Conservation (phyloP, 2,888 invertebrate species). For the Dasysyrphus albostriatus region DNA sequence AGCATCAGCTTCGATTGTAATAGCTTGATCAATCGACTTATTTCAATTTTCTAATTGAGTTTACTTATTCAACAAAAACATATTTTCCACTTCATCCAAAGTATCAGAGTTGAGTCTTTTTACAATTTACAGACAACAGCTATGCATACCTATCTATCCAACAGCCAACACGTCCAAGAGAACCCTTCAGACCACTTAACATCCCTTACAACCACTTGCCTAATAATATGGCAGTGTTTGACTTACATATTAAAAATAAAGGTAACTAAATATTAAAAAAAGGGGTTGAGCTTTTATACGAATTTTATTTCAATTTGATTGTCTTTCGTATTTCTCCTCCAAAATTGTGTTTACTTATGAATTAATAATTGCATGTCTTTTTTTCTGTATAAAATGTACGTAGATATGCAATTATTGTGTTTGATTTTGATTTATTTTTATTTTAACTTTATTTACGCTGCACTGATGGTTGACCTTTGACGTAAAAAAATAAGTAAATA, state of each 20-base stretch:
- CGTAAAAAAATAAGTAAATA: no score
- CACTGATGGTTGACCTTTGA: no score
- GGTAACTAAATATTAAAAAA: conserved; percentile 1
- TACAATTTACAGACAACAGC: neutral
- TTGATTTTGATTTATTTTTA: no score
- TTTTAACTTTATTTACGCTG: no score
- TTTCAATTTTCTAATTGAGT: conserved; percentile 11
- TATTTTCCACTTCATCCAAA: neutral
- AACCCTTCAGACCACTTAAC: neutral
- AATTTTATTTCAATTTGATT: neutral
- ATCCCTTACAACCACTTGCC: neutral
- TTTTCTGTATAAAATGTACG: no score
- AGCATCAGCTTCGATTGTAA: neutral
- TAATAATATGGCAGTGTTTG: neutral
- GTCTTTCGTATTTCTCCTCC: neutral
- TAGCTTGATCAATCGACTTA: neutral
- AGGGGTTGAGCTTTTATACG: neutral
- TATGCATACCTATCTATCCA: neutral
- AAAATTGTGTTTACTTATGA: neutral
- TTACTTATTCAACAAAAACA: conserved; percentile 1
- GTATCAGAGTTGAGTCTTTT: neutral
- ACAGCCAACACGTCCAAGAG: neutral
- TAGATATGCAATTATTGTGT: no score
- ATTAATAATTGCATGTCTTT: neutral
- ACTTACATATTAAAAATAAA: neutral